Evolutionary conservation across 2,113 vertebrate species (phyloP), one percentile per base, ranked within the genome.

Genomic region (Falco punctatus): DNA sequence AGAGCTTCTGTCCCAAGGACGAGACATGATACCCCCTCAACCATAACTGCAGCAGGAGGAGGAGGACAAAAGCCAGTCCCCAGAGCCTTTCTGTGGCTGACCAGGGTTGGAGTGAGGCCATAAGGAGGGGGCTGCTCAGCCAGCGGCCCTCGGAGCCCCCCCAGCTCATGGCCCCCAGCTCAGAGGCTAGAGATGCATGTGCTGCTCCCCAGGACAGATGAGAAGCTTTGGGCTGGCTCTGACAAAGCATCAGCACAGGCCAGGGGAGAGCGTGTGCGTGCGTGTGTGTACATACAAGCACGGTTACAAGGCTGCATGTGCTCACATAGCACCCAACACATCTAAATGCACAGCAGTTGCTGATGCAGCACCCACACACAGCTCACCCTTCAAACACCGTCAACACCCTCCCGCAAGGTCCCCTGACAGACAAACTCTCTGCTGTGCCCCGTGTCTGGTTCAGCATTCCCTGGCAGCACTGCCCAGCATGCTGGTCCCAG

Each of bases 381-480:
- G 21, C 64, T 90, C 16, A 0, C 27, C 55, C 74, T 59, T 51
- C 55, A 49, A 26, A 13, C 74, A 44, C 38, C 44, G 6, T 9
- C 30, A 46, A 52, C 2, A 3, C 22, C 1, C 9, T 40, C 40
- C 52, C 2, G 0, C 51, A 35, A 58, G 30, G 51, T 58, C 26
- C 65, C 42, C 11, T 2, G 2, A 46, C 10, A 33, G 22, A 4
- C 3, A 0, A 52, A 12, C n/a, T 28, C 48, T 30, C n/a, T 2
- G 5, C 26, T 55, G 30, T 58, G 51, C 49, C n/a, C 55, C 7
- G 0, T 6, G 6, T 15, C 14, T 51, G 49, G 15, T n/a, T 40
- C 1, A 3, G 24, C 24, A 23, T 5, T 14, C 6, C n/a, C 62
- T 1, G 2, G 15, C 20, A n/a, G 54, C 70, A 46, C 21, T 0